Conservation (phyloP, 1,140 invertebrate species). For the Drosophila athabasca region DNA sequence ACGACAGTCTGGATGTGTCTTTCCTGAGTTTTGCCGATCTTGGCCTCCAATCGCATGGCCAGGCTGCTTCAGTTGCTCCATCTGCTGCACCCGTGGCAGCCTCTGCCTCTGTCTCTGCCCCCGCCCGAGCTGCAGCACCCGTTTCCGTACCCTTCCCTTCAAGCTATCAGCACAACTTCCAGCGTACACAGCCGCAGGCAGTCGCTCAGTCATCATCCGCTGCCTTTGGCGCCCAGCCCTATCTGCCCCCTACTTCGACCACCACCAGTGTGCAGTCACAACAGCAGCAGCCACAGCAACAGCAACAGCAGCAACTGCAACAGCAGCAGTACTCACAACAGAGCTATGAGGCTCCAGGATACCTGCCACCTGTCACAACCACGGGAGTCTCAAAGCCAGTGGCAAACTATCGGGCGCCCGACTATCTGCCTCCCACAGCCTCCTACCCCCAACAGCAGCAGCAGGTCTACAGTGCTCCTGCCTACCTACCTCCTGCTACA, state of each 20-base stretch:
- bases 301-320: constrained; percentile 11
- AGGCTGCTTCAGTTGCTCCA: constrained; percentile 22
- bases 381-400: constrained; percentile 27
- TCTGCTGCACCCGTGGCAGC: constrained; percentile 3
- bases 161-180: constrained; percentile 73
- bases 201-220: constrained; percentile 1
- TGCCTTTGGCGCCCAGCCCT: constrained; percentile 31
- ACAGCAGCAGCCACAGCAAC: constrained; percentile 22
- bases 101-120: constrained; percentile 2
- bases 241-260: constrained; percentile 50
- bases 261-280: constrained; percentile 18
- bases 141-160: constrained; percentile 69
- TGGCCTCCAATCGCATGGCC: too few relatives aligned
- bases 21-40: constrained; percentile 59
- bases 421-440: constrained; percentile 54
- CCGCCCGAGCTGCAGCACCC: constrained; percentile 15
- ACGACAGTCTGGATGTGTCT: constrained; percentile 61
- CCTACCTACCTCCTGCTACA: constrained; percentile 31
- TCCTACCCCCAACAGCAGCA: constrained; percentile 17
- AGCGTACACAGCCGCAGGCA: constrained; percentile 18
- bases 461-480: constrained; percentile 32
- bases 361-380: constrained; percentile 19
- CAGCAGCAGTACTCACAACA: constrained; percentile 33
- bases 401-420: constrained; percentile 52
- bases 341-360: constrained; percentile 32